A percentile compares a stretch with the other conserved stretches of the same genome.
These are phyloP conservation scores for Napeogenes inachia DNA, from an alignment of 2,888 invertebrate species.

Conservation along the genomic window DNA sequence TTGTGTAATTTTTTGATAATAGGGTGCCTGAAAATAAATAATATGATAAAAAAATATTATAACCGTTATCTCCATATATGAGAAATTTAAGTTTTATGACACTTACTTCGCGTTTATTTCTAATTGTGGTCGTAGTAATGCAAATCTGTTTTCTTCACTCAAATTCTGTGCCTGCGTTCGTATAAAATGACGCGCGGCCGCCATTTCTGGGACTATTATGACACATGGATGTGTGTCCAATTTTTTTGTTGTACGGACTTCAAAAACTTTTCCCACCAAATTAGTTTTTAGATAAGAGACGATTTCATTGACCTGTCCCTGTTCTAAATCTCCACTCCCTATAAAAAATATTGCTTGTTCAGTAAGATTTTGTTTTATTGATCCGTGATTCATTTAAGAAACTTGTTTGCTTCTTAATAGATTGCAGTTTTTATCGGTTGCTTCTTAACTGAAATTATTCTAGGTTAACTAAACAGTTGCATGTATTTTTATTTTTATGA, in stretches of 20 bases:
- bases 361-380: background rate
- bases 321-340: conserved; percentile 82
- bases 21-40: conserved; percentile 81
- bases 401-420: no score
- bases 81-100: background rate
- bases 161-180: conserved; percentile 90
- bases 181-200: conserved; percentile 95
- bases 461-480: no score
- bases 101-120: conserved; percentile 95
- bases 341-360: conserved; percentile 13
- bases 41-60: no score
- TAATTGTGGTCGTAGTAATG: conserved; percentile 91
- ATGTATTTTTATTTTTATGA: background rate
- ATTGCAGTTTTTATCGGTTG: no score
- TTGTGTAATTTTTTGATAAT: conserved; percentile 92
- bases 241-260: conserved; percentile 89
- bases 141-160: conserved; percentile 90
- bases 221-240: conserved; percentile 95
- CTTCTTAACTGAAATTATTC: no score
- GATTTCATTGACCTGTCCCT: conserved; percentile 86
- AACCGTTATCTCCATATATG: background rate
- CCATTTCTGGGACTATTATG: conserved; percentile 97
- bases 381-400: background rate
- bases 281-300: conserved; percentile 87
- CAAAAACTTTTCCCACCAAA: conserved; percentile 87